Evolutionary conservation across 2,888 invertebrate species (phyloP), one percentile per base, ranked within the genome.

Genomic region (Pachydiplax longipennis): DNA sequence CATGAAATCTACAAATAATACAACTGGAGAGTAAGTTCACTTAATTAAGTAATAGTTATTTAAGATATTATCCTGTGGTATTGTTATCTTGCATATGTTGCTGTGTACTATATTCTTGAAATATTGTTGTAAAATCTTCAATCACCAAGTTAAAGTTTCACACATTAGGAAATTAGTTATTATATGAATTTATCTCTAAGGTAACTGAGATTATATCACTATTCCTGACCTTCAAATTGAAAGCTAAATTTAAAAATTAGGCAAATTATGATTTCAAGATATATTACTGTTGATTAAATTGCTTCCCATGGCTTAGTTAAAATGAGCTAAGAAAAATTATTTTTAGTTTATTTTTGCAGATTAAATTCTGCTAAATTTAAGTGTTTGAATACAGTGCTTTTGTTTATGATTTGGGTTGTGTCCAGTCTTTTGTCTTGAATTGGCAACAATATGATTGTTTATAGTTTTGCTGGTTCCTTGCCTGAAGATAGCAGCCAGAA

Each of bases 11-110:
- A 5, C 37, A 35, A 58, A 35, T 37, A 61, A 61, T 65, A 31
- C 61, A 31, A n/a, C 87, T 31, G 87, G 31, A 87, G 87, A 87
- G 87, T 87, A 18, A 87, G 87, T 87, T 37, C 3, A 15, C 40
- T 65, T 5, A 37, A 22, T 5, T 61, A 10, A 31, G 13, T 12
- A 12, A 18, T 53, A 18, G 8, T 53, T 4, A 53, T 53, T 18
- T 18, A 5, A 53, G 1, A 53, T 53, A 8, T 44, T 44, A 10
- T 10, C 6, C 44, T 44, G 0, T 0, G 10, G 44, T 6, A 8
- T 44, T 53, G 1, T 53, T 53, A 18, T 15, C 3, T 53, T 53
- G 15, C 8, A 18, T 53, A 18, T 18, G 18, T 53, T 15, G 18
- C n/a, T 15, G 18, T 53, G 18, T 44, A 37, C 10, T 44, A 10